These are phyloP conservation scores for Siniperca knerii DNA, from an alignment of 2,113 vertebrate species.

Conservation along the genomic window DNA sequence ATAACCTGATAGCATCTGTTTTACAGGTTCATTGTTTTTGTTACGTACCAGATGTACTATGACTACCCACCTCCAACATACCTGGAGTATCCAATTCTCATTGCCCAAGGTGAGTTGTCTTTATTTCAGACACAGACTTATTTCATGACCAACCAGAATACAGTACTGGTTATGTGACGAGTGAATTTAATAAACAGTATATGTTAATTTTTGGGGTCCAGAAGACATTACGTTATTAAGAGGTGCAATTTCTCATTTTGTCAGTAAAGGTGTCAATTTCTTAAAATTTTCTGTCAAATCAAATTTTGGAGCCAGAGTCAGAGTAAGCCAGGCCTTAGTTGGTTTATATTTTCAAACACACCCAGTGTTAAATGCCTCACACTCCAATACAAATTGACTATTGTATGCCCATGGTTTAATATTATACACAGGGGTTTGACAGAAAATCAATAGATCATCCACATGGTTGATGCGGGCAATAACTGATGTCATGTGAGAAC, in stretches of 20 bases:
- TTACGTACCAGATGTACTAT: conserved; percentile 95
- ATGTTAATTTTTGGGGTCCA: not conserved
- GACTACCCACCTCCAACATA: conserved; percentile 91
- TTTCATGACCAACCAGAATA: not conserved
- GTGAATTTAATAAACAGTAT: not conserved
- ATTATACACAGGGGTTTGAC: not conserved
- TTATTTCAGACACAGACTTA: not conserved
- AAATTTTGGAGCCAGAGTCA: no score
- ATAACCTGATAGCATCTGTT: conserved; percentile 8
- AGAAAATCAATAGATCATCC: conserved; percentile 1
- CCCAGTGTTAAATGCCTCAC: no score
- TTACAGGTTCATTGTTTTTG: conserved; percentile 91
- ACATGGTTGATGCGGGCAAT: not conserved
- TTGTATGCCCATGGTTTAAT: not conserved
- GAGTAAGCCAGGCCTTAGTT: no score
- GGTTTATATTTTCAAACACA: no score
- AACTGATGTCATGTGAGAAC: not conserved
- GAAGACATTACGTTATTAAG: not conserved
- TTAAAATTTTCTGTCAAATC: not conserved
- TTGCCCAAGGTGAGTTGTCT: conserved; percentile 89
- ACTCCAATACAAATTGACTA: not conserved
- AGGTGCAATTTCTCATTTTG: not conserved
- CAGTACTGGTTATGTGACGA: no score
- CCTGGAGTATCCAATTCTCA: conserved; percentile 94
- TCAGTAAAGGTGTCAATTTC: not conserved